phyloP scores from a whole-genome alignment of 2,797 vertebrate species.

The Hapalemur alaotrensis region DNA sequence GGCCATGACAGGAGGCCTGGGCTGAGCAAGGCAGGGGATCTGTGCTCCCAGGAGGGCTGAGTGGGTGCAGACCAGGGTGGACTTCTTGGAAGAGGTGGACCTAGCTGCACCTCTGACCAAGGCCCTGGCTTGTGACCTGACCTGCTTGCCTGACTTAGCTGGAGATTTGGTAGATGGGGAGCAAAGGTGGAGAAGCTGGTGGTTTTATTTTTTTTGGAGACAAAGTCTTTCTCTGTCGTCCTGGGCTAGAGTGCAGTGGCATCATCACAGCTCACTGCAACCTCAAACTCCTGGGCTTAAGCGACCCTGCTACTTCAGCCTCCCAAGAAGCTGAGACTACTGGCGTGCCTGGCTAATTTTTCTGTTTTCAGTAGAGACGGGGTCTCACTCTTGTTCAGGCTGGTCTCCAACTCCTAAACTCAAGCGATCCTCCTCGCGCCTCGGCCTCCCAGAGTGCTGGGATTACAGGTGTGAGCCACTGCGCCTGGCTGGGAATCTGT shows the following conservation, averaged over 20 bases:
- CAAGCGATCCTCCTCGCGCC: neutral
- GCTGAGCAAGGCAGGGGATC: neutral
- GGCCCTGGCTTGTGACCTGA: neutral
- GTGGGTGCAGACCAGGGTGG: neutral
- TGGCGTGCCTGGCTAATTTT: neutral
- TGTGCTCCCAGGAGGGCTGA: neutral
- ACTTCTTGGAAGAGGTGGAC: neutral
- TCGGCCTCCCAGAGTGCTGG: neutral
- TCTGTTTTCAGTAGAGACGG: neutral
- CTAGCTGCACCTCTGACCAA: neutral
- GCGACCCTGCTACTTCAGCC: neutral
- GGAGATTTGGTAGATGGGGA: neutral
- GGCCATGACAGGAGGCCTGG: neutral
- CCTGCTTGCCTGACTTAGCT: neutral
- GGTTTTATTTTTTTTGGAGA: neutral
- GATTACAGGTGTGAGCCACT: neutral
- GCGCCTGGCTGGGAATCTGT: neutral
- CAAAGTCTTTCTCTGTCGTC: neutral
- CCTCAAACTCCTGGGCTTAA: neutral
- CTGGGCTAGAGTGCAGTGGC: neutral
- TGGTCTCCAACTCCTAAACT: neutral
- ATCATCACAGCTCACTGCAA: neutral
- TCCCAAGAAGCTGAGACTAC: neutral
- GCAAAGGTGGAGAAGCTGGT: neutral
- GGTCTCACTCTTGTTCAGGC: neutral